These are phyloP conservation scores for Oophaga pumilio DNA, from an alignment of 2,113 vertebrate genomes.

Conservation along the genomic window DNA sequence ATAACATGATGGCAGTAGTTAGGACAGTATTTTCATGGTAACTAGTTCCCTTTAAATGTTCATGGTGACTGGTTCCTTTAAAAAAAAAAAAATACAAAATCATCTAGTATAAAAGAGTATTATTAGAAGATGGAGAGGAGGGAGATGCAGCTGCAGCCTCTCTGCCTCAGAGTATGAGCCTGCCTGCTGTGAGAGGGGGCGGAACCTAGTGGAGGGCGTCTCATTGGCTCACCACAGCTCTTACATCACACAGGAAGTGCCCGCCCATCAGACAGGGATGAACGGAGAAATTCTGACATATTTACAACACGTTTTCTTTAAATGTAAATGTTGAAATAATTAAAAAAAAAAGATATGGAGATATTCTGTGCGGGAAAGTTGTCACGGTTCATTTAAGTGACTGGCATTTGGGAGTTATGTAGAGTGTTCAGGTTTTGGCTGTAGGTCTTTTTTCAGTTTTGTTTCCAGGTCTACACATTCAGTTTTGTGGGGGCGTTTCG, in stretches of 20 bases:
- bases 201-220: no score
- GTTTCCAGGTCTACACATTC: background rate
- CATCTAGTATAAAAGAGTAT: no score
- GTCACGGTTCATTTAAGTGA: background rate
- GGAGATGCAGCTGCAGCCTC: background rate
- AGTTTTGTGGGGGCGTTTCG: constrained; percentile 5
- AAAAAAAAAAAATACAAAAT: no score
- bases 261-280: no score
- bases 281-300: no score
- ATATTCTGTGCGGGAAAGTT: background rate
- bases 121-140: no score
- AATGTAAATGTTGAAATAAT: background rate
- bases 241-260: no score
- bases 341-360: background rate
- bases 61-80: no score
- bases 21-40: no score
- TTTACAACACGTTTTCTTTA: no score
- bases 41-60: no score
- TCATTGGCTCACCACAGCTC: background rate
- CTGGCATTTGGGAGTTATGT: background rate
- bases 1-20: no score
- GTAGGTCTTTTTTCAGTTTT: background rate
- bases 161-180: background rate
- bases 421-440: background rate
- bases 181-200: background rate